Evolutionary conservation across 2,113 vertebrate genomes (phyloP), one percentile per base, ranked within the genome.

Genomic region (Cyprinodon tularosa): DNA sequence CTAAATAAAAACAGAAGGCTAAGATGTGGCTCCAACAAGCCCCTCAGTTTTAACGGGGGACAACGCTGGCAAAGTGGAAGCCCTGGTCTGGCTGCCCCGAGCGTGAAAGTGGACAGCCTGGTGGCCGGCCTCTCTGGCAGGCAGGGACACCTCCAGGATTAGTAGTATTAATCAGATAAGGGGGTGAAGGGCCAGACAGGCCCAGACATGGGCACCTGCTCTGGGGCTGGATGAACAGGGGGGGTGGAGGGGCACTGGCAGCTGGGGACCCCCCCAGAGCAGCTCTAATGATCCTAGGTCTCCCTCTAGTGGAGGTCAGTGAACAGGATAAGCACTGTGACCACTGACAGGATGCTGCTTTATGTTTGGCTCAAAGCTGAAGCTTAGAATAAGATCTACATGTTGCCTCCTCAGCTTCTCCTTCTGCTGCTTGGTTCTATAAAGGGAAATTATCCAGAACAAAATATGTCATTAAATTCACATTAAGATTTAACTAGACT

Each of bases 111-210:
- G 84, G 92, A 71, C 94, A 92, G 93, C 94, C 82, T 86, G 94
- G 93, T 94, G 92, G 84, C 90, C 78, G 79, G 93, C 93, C 91
- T 95, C 93, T 94, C 91, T 91, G 94, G 95, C 93, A 95, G 88
- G 83, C 88, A 89, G 89, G 91, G 93, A 95, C 94, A 94, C 92
- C 96, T 94, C 93, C 80, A 92, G 96, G 96, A 96, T 97, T 96
- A 96, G 93, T 90, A 93, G 94, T 93, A 95, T 95, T 96, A 95
- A 96, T 96, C 95, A 96, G 96, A 97, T 96, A 95, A 95, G 86
- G 76, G 79, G 84, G 84, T 84, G 84, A 85, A 86, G 87, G 85
- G 86, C 81, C 82, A 86, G 90, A 89, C 89, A 88, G 87, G 90
- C 88, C 87, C 86, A 91, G 85, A 91, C 89, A 92, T 84, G 88